Conservation (phyloP, 1,140 invertebrate genomes). For the Magallana gigas region DNA sequence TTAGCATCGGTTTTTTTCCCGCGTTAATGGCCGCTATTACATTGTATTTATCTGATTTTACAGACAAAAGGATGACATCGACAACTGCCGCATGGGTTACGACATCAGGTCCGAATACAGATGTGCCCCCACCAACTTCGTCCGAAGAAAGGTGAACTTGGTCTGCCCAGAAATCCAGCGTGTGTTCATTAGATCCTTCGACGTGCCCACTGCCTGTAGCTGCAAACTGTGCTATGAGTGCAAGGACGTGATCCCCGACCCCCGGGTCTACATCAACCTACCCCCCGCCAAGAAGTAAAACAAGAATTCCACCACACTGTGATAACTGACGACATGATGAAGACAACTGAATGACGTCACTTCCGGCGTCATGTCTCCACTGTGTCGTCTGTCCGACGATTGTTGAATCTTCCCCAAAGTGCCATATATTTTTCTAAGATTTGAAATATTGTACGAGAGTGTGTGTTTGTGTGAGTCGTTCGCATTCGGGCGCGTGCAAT, state of each 20-base stretch:
- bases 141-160: conserved; percentile 16
- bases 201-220: conserved; percentile 22
- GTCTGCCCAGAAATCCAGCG: conserved; percentile 26
- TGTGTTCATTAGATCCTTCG: not conserved
- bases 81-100: conserved; percentile 20
- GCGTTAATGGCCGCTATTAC: not conserved
- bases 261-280: not conserved
- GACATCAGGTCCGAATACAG: not conserved
- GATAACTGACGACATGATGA: not conserved
- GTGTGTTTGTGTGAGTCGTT: not conserved
- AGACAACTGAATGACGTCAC: not conserved
- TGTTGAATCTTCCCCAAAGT: conserved; percentile 1
- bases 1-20: too few relatives aligned
- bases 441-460: conserved; percentile 8
- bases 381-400: not conserved
- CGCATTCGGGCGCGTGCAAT: conserved; percentile 16
- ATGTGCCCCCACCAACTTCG: conserved; percentile 29
- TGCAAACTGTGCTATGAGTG: conserved; percentile 23
- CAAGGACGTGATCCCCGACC: not conserved
- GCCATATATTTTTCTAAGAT: not conserved
- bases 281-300: not conserved
- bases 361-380: not conserved
- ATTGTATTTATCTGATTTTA: not conserved
- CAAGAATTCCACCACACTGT: not conserved
- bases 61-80: not conserved